phyloP scores from a whole-genome alignment of 2,888 invertebrate species.

The Ophion ellenae region DNA sequence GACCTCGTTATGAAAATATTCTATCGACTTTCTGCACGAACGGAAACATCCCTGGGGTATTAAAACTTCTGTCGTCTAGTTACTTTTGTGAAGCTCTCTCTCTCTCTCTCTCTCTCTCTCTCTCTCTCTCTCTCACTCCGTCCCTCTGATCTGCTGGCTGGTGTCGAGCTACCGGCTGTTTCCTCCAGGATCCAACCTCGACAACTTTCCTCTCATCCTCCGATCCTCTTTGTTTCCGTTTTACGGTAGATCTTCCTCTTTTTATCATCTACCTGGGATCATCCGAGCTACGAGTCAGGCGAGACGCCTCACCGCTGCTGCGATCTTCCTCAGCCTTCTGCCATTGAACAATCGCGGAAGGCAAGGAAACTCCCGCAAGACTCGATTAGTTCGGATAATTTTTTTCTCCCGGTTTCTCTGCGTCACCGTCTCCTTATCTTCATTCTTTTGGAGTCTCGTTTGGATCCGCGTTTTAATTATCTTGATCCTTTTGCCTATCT shows the following conservation, averaged over 20 bases:
- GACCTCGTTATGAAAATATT: slow-evolving; percentile 68
- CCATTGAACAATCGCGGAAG: slow-evolving; percentile 30
- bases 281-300: slow-evolving; percentile 23
- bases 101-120: background rate
- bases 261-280: slow-evolving; percentile 17
- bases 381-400: slow-evolving; percentile 47
- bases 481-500: slow-evolving; percentile 46
- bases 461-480: slow-evolving; percentile 41
- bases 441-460: background rate
- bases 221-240: slow-evolving; percentile 50
- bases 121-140: background rate
- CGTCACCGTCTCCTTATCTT: slow-evolving; percentile 1
- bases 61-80: slow-evolving; percentile 68
- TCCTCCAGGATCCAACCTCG: slow-evolving; percentile 1
- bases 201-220: slow-evolving; percentile 14
- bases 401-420: background rate
- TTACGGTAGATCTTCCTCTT: slow-evolving; percentile 30
- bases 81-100: slow-evolving; percentile 42
- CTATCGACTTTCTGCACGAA: slow-evolving; percentile 64
- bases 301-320: background rate
- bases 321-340: background rate
- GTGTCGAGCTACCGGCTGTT: slow-evolving; percentile 16
- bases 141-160: background rate
- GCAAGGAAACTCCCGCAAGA: slow-evolving; percentile 3
- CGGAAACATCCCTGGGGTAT: slow-evolving; percentile 64